Base-by-base conservation (phyloP, 2,888 invertebrate genomes). In the Drosophila leonis region DNA sequence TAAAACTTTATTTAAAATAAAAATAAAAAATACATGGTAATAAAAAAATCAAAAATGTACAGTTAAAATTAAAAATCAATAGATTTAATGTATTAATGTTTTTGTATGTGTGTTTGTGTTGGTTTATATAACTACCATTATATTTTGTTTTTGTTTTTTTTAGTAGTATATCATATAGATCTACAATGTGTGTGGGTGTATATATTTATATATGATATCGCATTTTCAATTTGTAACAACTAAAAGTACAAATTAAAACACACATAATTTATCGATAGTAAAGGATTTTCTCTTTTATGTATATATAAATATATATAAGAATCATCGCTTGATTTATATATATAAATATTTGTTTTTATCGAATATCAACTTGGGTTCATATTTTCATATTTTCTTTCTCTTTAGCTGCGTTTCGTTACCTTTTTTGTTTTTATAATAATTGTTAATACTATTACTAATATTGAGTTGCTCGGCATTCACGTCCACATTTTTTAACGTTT, bases 1-100 rank as follows among this genome's bases (percentile, higher is more conserved):
- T 84, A 82, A 88, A 88, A 86, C 89, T 86, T 86, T 86, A 86
- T 86, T 86, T 83, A 56, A 86, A 86, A 88, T 86, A 80, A 55
- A 86, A 86, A 82, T 88, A 88, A 80, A 55, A 85, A 86, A 82
- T 84, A 86, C 84, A 88, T 72, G 78, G 73, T 84, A 85, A 78
- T 84, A 82, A 88, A 84, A 84, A 88, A 88, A 83, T 78, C 64
- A 86, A 88, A 85, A 84, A 84, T 84, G 80, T 84, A 84, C 88
- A 84, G 18, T 82, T 86, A 85, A 80, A 85, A 82, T 76, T 87
- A 85, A 71, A 83, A 88, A 85, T 84, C 80, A 88, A 80, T 80
- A 72, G 78, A 82, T 85, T 82, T 84, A 75, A 75, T 84, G 78
- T 71, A 72, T 71, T 67, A 41, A 65, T 65, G 57, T 62, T 75